phyloP scores from a whole-genome alignment of 1,140 invertebrate genomes.

The Drosophila parvula region DNA sequence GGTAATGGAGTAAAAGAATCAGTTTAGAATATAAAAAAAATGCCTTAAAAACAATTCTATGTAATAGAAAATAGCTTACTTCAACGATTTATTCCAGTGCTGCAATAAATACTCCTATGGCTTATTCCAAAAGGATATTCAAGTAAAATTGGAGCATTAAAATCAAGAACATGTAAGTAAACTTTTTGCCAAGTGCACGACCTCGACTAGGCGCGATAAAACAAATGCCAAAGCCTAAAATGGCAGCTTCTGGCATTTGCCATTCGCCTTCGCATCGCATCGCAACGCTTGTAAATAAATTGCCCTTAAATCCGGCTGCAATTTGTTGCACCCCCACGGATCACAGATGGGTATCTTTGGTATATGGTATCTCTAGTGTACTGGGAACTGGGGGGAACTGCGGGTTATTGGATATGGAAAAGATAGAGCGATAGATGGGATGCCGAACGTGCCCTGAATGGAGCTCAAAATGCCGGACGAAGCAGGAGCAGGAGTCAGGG shows the following conservation, averaged over 20 bases:
- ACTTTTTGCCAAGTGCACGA: constrained; percentile 8
- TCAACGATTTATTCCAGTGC: too few species aligned
- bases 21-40: too few species aligned
- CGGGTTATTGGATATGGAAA: constrained; percentile 17
- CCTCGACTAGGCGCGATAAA: constrained; percentile 47
- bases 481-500: too few species aligned
- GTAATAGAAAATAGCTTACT: too few species aligned
- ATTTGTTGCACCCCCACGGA: constrained; percentile 56
- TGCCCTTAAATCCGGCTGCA: constrained; percentile 60
- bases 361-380: neutral
- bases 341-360: constrained; percentile 15
- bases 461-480: neutral
- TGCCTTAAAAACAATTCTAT: too few species aligned
- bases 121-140: too few species aligned
- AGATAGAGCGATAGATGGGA: constrained; percentile 21
- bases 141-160: too few species aligned
- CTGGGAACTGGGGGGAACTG: neutral
- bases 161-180: neutral
- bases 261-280: constrained; percentile 13
- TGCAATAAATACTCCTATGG: too few species aligned
- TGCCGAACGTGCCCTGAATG: constrained; percentile 30
- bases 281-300: constrained; percentile 49
- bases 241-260: constrained; percentile 63
- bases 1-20: too few species aligned
- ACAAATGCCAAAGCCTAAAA: constrained; percentile 74